A percentile compares a stretch with the other conserved stretches of the same genome.
phyloP scores from a whole-genome alignment of 1,140 invertebrate species.

The Drusus annulatus region DNA sequence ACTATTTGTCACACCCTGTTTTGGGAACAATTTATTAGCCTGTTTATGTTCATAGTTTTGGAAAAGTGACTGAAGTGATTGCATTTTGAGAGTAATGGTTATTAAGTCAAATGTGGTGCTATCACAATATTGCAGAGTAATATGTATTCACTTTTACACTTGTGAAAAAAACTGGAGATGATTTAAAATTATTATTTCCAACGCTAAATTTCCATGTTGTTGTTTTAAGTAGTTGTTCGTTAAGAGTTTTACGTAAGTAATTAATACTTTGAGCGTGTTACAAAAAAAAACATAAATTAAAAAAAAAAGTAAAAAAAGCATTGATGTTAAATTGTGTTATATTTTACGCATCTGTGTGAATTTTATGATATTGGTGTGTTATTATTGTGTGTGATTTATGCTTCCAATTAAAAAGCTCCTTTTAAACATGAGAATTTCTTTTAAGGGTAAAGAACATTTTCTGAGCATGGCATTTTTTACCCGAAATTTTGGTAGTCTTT shows the following conservation, averaged over 20 bases:
- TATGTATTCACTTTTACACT: neutral
- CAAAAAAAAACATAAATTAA: neutral
- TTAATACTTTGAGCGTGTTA: neutral
- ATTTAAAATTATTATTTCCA: neutral
- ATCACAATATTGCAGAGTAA: neutral
- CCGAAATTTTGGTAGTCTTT: too few species aligned
- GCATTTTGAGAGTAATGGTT: constrained; percentile 6
- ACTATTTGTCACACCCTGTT: too few species aligned
- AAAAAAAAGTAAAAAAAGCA: neutral
- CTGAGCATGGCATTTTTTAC: too few species aligned
- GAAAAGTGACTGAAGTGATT: constrained; percentile 9
- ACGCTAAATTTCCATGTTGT: too few species aligned
- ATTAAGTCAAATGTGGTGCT: constrained; percentile 35
- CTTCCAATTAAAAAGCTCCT: neutral
- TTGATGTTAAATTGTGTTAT: constrained; percentile 2
- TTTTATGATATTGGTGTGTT: neutral
- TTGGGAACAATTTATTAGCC: neutral
- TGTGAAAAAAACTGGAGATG: neutral
- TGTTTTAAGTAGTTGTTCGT: too few species aligned
- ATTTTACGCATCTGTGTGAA: constrained; percentile 6
- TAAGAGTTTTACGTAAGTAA: neutral
- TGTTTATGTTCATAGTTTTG: constrained; percentile 9
- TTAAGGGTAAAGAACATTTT: too few species aligned
- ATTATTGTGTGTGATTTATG: neutral
- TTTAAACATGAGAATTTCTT: too few species aligned